These are phyloP conservation scores for Oreotragus oreotragus DNA, from an alignment of 2,113 vertebrate species.

Conservation along the genomic window DNA sequence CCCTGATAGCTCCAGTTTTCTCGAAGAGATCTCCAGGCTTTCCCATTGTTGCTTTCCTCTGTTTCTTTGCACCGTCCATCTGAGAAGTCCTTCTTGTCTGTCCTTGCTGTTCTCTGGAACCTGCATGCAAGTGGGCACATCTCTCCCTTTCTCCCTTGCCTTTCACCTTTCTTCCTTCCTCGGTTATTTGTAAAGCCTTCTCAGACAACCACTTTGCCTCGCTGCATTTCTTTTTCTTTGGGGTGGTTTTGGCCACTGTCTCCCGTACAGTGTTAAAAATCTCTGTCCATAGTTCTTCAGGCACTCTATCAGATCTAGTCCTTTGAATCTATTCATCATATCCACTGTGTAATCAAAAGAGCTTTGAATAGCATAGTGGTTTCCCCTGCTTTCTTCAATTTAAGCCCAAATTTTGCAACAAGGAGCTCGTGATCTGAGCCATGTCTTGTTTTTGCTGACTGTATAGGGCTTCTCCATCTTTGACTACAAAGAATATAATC, in stretches of 20 bases:
- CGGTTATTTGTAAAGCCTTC: background rate
- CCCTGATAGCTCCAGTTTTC: background rate
- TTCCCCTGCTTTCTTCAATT: background rate
- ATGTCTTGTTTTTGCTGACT: background rate
- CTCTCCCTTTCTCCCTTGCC: background rate
- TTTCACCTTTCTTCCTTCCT: background rate
- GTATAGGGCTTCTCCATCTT: background rate
- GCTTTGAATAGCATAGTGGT: background rate
- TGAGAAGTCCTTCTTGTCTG: background rate
- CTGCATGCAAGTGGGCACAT: accelerated
- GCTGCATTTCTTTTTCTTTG: background rate
- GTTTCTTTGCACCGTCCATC: background rate
- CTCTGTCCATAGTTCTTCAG: background rate
- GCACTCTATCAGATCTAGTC: background rate
- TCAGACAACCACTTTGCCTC: background rate
- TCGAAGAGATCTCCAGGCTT: background rate
- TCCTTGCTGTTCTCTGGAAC: background rate
- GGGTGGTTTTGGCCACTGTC: background rate
- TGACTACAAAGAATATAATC: background rate
- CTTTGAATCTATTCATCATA: background rate
- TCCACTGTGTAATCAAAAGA: background rate
- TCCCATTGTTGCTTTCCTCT: background rate
- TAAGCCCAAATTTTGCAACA: background rate
- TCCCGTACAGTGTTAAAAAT: accelerated
- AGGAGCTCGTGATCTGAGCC: background rate